Evolutionary conservation across 2,888 invertebrate genomes (phyloP), one percentile per base, ranked within the genome.

Genomic region (Melolontha melolontha): DNA sequence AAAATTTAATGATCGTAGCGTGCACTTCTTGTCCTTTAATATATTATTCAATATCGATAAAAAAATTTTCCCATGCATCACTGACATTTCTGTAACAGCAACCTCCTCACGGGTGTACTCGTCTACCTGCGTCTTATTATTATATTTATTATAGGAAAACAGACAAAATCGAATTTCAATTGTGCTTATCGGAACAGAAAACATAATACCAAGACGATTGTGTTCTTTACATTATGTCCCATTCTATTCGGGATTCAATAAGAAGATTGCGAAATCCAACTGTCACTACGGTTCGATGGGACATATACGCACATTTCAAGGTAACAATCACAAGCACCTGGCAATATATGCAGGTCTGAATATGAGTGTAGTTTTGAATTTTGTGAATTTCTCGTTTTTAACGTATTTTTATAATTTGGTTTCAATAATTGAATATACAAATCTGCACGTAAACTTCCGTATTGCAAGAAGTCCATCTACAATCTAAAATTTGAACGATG

Each of bases 151-250:
- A 78, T 76, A 78, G 77, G 78, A 78, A 79, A 79, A 79, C 78
- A 78, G 77, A 77, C 79, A 76, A 79, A 79, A 79, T 79, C 78
- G 76, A 78, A 78, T 78, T 78, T 78, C 79, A 78, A 79, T 79
- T 74, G 75, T 78, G 74, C 75, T 73, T 75, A 76, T 75, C 71
- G 72, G 70, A 69, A 71, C 70, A 69, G 71, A 72, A 71, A 70
- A 72, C 73, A 77, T 75, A 76, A 77, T 75, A 71, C 70, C 55
- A 34, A 14, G 34, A 62, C 73, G 72, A 76, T 76, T 76, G 74
- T 75, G 75, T 74, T 77, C 75, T 68, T 73, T 67, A 66, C 73
- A 75, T 77, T 69, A 67, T 74, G 12, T 41, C 8, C 47, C 49
- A 62, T 59, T 71, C 74, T 70, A 74, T 75, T 76, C 73, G 72